Conservation (phyloP, 2,888 invertebrate species). For the Hirtodrosophila histrioides region DNA sequence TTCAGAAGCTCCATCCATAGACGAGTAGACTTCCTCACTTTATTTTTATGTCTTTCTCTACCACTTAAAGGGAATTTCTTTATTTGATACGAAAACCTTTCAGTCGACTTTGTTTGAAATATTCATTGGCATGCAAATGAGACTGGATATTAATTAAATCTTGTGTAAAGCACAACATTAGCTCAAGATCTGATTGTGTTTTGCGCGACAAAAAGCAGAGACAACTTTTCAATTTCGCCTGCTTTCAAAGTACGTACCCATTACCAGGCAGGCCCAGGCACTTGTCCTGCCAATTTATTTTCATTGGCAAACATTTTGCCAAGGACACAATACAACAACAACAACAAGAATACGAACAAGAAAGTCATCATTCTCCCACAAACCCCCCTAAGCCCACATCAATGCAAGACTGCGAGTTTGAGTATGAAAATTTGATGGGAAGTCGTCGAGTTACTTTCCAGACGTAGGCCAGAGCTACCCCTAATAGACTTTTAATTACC, state of each 20-base stretch:
- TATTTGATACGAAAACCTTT: conserved; percentile 11
- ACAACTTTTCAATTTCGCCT: conserved; percentile 48
- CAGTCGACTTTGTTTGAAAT: conserved; percentile 8
- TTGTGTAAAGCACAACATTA: conserved; percentile 30
- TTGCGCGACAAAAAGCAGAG: conserved; percentile 3
- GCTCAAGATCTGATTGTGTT: conserved; percentile 39
- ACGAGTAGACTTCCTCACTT: no score
- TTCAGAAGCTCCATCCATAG: no score
- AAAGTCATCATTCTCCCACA: not conserved
- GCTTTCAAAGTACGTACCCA: conserved; percentile 7
- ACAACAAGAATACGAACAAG: conserved; percentile 13
- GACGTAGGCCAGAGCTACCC: conserved; percentile 22
- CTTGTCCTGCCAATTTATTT: conserved; percentile 49
- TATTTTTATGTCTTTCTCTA: no score
- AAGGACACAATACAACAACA: conserved; percentile 20
- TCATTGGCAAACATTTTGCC: conserved; percentile 46
- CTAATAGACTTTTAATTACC: conserved; percentile 68
- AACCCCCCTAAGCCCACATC: not conserved
- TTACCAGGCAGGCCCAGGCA: conserved; percentile 2
- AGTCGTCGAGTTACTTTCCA: conserved; percentile 11
- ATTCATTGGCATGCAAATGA: conserved; percentile 38
- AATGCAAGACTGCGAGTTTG: conserved; percentile 15
- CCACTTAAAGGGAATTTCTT: no score
- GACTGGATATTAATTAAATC: conserved; percentile 48
- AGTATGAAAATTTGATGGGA: conserved; percentile 16